Conservation (phyloP, 2,113 vertebrate species). For the Microtus ochrogaster region DNA sequence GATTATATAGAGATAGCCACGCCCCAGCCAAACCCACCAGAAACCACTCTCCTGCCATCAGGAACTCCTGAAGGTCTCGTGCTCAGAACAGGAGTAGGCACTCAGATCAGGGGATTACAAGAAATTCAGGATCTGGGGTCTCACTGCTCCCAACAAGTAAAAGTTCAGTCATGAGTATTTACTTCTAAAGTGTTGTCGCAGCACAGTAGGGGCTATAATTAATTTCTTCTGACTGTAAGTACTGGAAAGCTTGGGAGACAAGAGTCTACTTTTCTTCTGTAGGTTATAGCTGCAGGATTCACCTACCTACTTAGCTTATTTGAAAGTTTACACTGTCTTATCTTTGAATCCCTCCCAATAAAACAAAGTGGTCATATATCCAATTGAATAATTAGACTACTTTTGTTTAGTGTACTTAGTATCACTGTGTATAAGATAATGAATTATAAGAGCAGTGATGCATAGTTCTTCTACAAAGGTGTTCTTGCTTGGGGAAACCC, state of each 20-base stretch:
- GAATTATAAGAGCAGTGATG: neutral
- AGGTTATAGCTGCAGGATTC: neutral
- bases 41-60: no score
- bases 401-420: neutral
- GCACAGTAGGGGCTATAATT: neutral
- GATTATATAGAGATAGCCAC: no score
- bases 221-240: neutral
- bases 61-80: no score
- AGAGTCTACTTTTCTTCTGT: neutral
- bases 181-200: neutral
- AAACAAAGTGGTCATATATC: neutral
- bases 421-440: neutral
- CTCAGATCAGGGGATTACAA: no score
- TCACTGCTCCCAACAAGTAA: neutral
- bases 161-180: neutral
- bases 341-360: constrained; percentile 18
- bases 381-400: neutral
- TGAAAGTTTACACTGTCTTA: neutral
- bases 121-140: no score
- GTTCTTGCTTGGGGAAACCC: neutral
- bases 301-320: neutral
- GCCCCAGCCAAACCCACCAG: no score
- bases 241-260: neutral
- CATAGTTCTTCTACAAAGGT: neutral
- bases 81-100: no score